phyloP scores from a whole-genome alignment of 2,113 vertebrate genomes.

The Ptychochromis oligacanthus region DNA sequence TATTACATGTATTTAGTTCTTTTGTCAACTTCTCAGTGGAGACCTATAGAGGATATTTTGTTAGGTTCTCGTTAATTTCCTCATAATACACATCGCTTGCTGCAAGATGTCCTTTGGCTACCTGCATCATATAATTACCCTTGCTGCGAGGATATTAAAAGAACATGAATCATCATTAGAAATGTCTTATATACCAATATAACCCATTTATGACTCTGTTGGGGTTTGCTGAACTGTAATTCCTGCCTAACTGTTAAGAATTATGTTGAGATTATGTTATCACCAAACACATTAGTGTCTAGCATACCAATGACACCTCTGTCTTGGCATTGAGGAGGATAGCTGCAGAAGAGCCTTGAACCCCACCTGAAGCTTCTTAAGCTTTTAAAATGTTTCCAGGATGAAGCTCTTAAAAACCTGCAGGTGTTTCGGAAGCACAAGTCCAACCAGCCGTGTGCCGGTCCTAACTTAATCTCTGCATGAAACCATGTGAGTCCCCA shows the following conservation, averaged over 20 bases:
- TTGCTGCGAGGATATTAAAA: constrained; percentile 15
- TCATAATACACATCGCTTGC: constrained; percentile 1
- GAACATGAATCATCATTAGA: constrained; percentile 11
- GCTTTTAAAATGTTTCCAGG: constrained; percentile 36
- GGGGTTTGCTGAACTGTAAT: not conserved
- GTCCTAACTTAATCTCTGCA: constrained; percentile 21
- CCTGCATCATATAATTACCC: constrained; percentile 4
- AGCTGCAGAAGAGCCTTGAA: constrained; percentile 12
- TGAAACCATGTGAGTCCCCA: not conserved
- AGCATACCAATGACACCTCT: too few relatives aligned
- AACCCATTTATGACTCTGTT: constrained; percentile 19
- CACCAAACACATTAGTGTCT: not conserved
- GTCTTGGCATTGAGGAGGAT: not conserved
- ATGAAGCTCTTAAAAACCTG: constrained; percentile 40
- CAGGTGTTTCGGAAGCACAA: constrained; percentile 34
- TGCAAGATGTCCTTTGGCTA: constrained; percentile 20
- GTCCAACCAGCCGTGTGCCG: constrained; percentile 21
- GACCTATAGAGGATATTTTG: constrained; percentile 14
- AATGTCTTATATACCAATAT: not conserved
- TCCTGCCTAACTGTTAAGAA: not conserved
- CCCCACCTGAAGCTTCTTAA: not conserved
- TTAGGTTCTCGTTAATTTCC: constrained; percentile 10
- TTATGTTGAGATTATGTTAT: not conserved
- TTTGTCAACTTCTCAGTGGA: not conserved
- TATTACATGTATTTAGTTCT: not conserved